Conservation (phyloP, 2,113 vertebrate genomes). For the Brachirus orientalis region DNA sequence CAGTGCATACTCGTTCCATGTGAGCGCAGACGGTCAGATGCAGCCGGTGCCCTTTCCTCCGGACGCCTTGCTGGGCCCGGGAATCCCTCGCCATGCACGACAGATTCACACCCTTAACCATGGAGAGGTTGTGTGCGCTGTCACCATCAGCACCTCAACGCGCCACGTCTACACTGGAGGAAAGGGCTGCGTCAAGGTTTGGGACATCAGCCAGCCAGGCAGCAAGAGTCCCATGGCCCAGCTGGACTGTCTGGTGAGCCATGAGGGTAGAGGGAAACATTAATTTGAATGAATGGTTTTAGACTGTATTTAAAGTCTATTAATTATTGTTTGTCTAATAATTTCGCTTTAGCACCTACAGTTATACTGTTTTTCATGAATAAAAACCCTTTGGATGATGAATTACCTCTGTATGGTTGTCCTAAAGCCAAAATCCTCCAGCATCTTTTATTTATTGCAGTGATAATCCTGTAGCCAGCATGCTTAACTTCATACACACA, state of each 20-base stretch:
- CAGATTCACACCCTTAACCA: conserved; percentile 90
- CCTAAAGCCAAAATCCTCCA: conserved; percentile 32
- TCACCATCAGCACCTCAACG: conserved; percentile 92
- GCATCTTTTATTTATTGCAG: conserved; percentile 23
- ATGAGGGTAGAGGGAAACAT: not conserved
- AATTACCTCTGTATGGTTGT: conserved; percentile 31
- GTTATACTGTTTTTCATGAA: conserved; percentile 21
- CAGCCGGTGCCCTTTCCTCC: conserved; percentile 91
- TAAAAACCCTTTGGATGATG: conserved; percentile 42
- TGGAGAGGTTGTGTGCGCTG: conserved; percentile 91
- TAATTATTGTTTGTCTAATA: conserved; percentile 10
- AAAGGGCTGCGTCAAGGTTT: conserved; percentile 92
- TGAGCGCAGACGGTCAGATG: conserved; percentile 93
- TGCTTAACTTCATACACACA: not conserved
- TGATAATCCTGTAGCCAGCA: conserved; percentile 13
- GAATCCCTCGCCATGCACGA: conserved; percentile 87
- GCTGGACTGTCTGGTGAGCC: conserved; percentile 87
- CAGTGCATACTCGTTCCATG: conserved; percentile 89
- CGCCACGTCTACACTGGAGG: conserved; percentile 91
- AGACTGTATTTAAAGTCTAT: conserved; percentile 6
- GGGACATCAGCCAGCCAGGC: conserved; percentile 92
- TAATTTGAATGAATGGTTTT: not conserved
- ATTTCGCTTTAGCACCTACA: conserved; percentile 29
- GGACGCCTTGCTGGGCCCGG: conserved; percentile 85
- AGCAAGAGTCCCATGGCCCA: conserved; percentile 90